Base-by-base conservation (phyloP, 2,113 vertebrate species). In the Dunckerocampus dactyliophorus region DNA sequence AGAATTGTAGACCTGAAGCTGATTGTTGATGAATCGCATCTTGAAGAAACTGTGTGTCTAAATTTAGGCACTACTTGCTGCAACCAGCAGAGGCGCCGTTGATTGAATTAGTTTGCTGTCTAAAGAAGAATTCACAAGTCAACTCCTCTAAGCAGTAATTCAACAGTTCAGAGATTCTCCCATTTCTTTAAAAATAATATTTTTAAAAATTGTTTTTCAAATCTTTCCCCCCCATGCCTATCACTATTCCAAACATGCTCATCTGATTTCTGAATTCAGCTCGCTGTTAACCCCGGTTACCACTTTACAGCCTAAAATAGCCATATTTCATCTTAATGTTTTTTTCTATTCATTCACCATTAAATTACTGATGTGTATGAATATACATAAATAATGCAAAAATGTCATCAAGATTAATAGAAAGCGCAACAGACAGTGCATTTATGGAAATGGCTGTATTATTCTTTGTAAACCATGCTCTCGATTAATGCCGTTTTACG, bases 321-420 rank as follows among this genome's bases (percentile, higher is more conserved):
- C 71, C 60, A 71, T 55, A 77, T 56, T 74, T 67, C 78, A 84
- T 83, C 81, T 75, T 82, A 87, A 88, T 83, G 81, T 62, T 65
- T 76, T 54, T 71, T 88, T 87, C 87, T 85, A 87, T 88, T 86
- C 82, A 87, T 87, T 83, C 55, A 46, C 57, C 67, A 74, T 82
- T 81, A 82, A 79, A 67, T 43, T 51, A 48, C 60, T 43, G 52
- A 71, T 76, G 71, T 71, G 56, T 57, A 67, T 70, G 66, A 39
- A 62, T 72, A 67, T 71, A 77, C 85, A 75, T 83, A 88, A 85
- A 87, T 88, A 88, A 79, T 67, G 76, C 75, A 79, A 63, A 82
- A 83, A 91, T 90, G 86, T 90, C 88, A 88, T 69, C 76, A 80
- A 87, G 86, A 89, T 89, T 88, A 90, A 89, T 89, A 83, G 61